A percentile compares a stretch with the other conserved stretches of the same genome.
Evolutionary conservation across 2,113 vertebrate species (phyloP).

Genomic region (Triplophysa tibetana): DNA sequence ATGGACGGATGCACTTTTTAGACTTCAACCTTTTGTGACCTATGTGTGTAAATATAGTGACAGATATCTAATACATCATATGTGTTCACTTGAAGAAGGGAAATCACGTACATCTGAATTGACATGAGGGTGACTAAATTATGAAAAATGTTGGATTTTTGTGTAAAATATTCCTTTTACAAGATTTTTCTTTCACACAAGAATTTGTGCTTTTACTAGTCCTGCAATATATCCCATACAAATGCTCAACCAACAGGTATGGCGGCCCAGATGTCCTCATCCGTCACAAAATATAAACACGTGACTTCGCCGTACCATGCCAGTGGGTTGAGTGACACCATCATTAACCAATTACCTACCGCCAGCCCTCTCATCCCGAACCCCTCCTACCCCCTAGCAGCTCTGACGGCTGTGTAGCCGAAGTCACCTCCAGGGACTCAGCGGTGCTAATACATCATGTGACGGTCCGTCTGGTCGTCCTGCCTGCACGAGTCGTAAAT

Average conservation of each 20-base stretch:
- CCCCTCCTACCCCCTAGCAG: neutral
- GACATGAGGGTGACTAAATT: too few species aligned
- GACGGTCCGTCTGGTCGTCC: neutral
- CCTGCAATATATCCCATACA: neutral
- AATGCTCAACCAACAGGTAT: conserved; percentile 30
- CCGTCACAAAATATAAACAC: conserved; percentile 41
- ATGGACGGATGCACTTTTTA: too few species aligned
- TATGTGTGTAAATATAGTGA: too few species aligned
- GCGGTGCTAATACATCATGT: conserved; percentile 29
- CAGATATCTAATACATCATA: too few species aligned
- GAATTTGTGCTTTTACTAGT: neutral
- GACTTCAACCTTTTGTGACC: too few species aligned
- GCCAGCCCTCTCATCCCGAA: neutral
- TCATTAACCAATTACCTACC: conserved; percentile 7
- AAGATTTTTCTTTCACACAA: neutral
- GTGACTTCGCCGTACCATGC: conserved; percentile 33
- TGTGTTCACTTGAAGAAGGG: too few species aligned
- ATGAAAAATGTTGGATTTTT: too few species aligned
- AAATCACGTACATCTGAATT: too few species aligned
- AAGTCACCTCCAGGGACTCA: conserved; percentile 19
- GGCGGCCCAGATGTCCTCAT: conserved; percentile 46
- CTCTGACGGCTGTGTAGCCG: neutral
- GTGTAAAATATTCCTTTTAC: neutral
- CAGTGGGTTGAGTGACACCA: conserved; percentile 23
- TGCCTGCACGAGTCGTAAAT: conserved; percentile 27